Conservation (phyloP, 2,113 vertebrate species). For the Ovis canadensis region DNA sequence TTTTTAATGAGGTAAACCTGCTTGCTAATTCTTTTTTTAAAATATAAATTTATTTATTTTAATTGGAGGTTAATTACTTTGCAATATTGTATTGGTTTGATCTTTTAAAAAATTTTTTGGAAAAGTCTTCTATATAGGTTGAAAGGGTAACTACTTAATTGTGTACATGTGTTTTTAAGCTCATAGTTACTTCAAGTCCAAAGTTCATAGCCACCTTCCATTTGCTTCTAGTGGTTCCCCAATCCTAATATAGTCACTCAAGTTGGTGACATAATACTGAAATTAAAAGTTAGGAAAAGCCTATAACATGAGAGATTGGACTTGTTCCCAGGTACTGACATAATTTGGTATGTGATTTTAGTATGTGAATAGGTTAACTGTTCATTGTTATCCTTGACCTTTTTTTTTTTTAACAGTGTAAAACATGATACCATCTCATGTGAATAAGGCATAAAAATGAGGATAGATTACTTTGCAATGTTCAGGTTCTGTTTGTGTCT, state of each 20-base stretch:
- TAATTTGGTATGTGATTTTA: not conserved
- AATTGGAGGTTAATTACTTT: no score
- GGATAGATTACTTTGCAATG: not conserved
- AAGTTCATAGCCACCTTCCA: not conserved
- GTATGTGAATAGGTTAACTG: not conserved
- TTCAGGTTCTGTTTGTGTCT: not conserved
- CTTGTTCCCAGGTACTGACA: not conserved
- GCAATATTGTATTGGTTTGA: not conserved
- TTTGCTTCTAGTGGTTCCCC: not conserved
- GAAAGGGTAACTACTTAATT: not conserved
- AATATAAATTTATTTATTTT: not conserved
- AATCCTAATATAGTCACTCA: not conserved
- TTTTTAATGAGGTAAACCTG: not conserved
- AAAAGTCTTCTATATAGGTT: not conserved
- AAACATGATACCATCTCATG: not conserved
- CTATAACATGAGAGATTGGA: not conserved
- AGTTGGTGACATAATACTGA: not conserved
- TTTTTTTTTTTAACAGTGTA: not conserved
- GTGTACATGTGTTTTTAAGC: not conserved
- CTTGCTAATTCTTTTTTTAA: not conserved
- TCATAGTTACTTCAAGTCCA: not conserved
- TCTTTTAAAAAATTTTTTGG: rapidly evolving
- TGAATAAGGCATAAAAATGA: not conserved
- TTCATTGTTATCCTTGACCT: not conserved
- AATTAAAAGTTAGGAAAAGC: not conserved